phyloP scores from a whole-genome alignment of 2,113 vertebrate genomes.

The Podilymbus podiceps region DNA sequence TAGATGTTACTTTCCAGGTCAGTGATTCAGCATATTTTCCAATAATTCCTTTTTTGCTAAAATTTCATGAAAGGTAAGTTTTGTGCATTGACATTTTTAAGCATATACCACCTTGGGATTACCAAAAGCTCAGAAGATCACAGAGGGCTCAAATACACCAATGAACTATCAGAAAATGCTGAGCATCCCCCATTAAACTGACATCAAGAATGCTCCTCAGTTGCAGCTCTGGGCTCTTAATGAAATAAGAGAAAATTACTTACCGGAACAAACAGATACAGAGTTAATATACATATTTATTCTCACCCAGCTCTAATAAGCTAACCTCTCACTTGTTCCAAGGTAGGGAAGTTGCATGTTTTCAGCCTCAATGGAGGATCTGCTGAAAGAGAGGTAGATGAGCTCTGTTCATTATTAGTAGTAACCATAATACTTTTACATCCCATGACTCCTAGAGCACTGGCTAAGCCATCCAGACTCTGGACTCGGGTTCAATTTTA shows the following conservation, averaged over 20 bases:
- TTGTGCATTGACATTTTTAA: not conserved
- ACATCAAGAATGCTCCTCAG: not conserved
- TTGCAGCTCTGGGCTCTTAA: not conserved
- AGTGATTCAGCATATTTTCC: not conserved
- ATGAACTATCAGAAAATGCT: not conserved
- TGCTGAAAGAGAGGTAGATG: not conserved
- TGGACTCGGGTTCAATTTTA: not conserved
- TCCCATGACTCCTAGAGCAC: not conserved
- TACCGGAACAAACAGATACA: not conserved
- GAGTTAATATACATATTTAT: not conserved
- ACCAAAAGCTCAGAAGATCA: not conserved
- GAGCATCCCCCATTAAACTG: fast-evolving
- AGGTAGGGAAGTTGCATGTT: not conserved
- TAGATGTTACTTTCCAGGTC: not conserved
- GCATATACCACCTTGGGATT: not conserved
- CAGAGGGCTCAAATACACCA: not conserved
- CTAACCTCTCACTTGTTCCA: not conserved
- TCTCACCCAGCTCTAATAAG: not conserved
- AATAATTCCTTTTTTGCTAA: not conserved
- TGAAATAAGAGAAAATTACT: not conserved
- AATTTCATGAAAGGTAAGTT: not conserved
- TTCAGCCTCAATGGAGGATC: not conserved
- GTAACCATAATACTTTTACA: not conserved
- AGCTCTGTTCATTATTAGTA: not conserved
- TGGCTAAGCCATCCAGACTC: conserved; percentile 3